Evolutionary conservation across 1,140 invertebrate species (phyloP).

Genomic region (Drosophila azteca): DNA sequence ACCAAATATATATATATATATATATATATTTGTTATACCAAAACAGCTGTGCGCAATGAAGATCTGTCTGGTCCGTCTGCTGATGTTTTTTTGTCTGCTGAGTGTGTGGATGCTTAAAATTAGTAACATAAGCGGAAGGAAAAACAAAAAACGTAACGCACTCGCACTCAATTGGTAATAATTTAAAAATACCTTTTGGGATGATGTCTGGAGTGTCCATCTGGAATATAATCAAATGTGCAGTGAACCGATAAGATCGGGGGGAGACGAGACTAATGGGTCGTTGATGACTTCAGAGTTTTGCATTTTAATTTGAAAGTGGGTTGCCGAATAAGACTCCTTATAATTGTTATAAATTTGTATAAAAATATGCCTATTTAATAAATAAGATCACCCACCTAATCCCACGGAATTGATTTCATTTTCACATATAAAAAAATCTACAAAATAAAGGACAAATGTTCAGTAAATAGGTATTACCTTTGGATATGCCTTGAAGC

Average conservation of each 20-base stretch:
- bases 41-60: conserved; percentile 5
- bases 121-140: conserved; percentile 45
- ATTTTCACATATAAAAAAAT: too few species aligned
- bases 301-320: background rate
- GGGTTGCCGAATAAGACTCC: too few species aligned
- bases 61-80: too few species aligned
- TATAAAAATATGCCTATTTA: too few species aligned
- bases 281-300: background rate
- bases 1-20: too few species aligned
- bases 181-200: conserved; percentile 28
- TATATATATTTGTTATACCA: too few species aligned
- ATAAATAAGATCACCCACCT: too few species aligned
- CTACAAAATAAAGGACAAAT: too few species aligned
- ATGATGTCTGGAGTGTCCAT: background rate
- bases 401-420: too few species aligned
- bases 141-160: background rate
- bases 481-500: too few species aligned
- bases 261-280: conserved; percentile 5
- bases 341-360: too few species aligned
- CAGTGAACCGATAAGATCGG: conserved; percentile 23
- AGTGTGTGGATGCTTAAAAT: conserved; percentile 28
- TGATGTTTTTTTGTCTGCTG: conserved; percentile 3
- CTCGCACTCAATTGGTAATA: conserved; percentile 7
- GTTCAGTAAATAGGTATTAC: too few species aligned
- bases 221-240: conserved; percentile 14